Evolutionary conservation across 2,113 vertebrate species (phyloP).

Genomic region (Rhabdornis inornatus): DNA sequence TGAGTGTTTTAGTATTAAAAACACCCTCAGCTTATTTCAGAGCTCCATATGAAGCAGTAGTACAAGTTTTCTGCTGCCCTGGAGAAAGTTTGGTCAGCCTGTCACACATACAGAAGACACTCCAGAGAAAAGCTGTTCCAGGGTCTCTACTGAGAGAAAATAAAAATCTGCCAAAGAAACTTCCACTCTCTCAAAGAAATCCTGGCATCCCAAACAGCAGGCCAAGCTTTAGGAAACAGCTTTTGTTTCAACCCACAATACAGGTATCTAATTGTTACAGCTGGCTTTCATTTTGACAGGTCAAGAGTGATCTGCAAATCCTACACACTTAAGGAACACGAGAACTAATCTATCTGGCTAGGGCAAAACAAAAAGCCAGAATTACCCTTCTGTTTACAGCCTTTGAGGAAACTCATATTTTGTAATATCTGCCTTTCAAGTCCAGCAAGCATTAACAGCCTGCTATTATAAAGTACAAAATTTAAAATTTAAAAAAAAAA

Average conservation of each 20-base stretch:
- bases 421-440: not conserved
- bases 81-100: not conserved
- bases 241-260: not conserved
- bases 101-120: not conserved
- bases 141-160: not conserved
- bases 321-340: not conserved
- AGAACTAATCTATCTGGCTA: not conserved
- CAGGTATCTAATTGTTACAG: not conserved
- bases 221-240: not conserved
- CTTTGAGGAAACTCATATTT: not conserved
- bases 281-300: conserved; percentile 14
- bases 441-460: not conserved
- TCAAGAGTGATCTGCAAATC: not conserved
- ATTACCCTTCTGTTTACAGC: not conserved
- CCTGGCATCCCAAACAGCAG: not conserved
- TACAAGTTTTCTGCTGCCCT: not conserved
- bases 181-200: not conserved
- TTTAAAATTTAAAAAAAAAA: not conserved
- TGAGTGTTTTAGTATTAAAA: not conserved
- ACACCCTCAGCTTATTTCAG: not conserved
- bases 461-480: not conserved
- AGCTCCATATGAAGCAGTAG: not conserved
- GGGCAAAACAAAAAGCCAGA: not conserved
- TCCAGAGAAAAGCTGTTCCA: not conserved
- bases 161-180: not conserved